phyloP scores from a whole-genome alignment of 2,888 invertebrate species.

The Apodemia mormo region DNA sequence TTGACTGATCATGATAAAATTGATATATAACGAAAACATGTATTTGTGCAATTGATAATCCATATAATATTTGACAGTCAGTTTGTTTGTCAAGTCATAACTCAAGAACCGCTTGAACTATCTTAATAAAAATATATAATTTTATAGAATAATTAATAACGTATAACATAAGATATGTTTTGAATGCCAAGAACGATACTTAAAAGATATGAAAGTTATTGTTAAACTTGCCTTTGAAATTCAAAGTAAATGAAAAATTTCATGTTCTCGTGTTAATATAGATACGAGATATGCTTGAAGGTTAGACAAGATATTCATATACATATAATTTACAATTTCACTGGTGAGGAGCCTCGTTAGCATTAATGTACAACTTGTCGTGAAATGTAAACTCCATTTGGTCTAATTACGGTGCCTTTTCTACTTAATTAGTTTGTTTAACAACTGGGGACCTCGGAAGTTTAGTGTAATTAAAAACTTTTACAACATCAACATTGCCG shows the following conservation, averaged over 20 bases:
- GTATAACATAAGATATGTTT: too few species aligned
- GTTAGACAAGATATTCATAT: constrained; percentile 3
- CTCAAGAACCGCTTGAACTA: too few species aligned
- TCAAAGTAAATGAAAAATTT: not conserved
- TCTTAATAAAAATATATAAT: too few species aligned
- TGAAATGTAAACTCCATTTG: constrained; percentile 7
- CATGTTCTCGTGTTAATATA: constrained; percentile 1
- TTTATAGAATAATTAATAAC: too few species aligned
- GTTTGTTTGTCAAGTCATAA: too few species aligned
- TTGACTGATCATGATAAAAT: too few species aligned
- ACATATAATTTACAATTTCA: not conserved
- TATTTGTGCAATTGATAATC: too few species aligned
- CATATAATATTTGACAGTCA: too few species aligned
- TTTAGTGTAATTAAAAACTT: constrained; percentile 7
- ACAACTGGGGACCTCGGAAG: not conserved
- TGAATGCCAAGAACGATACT: too few species aligned
- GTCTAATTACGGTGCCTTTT: constrained; percentile 5
- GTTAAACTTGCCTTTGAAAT: not conserved
- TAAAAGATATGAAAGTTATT: not conserved
- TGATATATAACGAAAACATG: too few species aligned
- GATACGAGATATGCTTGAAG: not conserved
- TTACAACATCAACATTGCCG: constrained; percentile 5
- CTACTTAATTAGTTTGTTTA: constrained; percentile 10
- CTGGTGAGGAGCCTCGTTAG: not conserved
- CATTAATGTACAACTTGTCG: not conserved